Evolutionary conservation across 37 sponge, comb jelly and placozoan species (phyloP), one percentile per base, ranked within the genome.

Genomic region (Spongilla lacustris): DNA sequence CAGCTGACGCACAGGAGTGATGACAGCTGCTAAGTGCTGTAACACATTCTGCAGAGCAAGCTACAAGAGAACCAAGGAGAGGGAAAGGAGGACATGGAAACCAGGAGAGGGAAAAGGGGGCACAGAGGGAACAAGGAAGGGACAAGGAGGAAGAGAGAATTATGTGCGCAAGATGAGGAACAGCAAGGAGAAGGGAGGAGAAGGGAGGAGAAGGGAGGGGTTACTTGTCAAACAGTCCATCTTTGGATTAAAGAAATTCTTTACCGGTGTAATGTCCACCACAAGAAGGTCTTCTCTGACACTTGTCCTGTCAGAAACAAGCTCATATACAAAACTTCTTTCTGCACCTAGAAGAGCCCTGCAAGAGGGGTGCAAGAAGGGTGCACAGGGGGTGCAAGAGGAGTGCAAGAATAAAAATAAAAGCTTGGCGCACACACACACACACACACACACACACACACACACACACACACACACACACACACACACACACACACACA

Each of bases 241-340:
- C 41, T 6, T 41, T 41, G 6, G 6, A 41, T 41, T 41, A 41
- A 41, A 30, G 26, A 35, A 50, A 24, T 4, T 22, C 71, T 81
- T 85, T 36, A 90, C 90, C 30, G 71, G 90, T 24, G 90, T 90
- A 26, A 90, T 81, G 33, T 85, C 81, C 31, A 67, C 75, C 23
- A 90, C 75, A 30, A 81, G 81, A 17, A 90, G 58, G 4, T 32
- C 81, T 33, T 29, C 38, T 0, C 80, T 66, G 12, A 81, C 69
- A 22, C 30, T 30, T 25, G 85, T 38, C 17, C 69, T 25, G 0
- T 33, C 78, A 8, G 25, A 23, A 66, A 36, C 36, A 32, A 85
- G 29, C 31, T 21, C 5, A 48, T 84, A 89, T 26, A 85, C 71
- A 75, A 85, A 90, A 50, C 90, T 85, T 46, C 38, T 68, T 38